Conservation (phyloP, 2,797 vertebrate species). For the Fundulus diaphanus region DNA sequence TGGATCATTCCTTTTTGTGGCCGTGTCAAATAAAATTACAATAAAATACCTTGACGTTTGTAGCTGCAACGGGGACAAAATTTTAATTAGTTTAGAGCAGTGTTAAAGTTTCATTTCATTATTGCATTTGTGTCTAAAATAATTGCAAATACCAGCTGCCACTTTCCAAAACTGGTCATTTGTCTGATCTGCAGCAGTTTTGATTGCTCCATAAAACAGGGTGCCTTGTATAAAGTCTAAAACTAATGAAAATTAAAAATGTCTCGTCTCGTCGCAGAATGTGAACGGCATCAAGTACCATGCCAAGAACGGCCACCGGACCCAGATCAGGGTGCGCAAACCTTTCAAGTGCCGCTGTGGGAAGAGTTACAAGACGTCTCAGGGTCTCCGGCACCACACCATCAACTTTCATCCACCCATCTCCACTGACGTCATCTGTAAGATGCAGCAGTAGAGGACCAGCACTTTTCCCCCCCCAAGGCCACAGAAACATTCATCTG, state of each 20-base stretch:
- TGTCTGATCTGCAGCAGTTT: not conserved
- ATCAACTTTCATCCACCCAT: constrained; percentile 98
- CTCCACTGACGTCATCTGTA: constrained; percentile 94
- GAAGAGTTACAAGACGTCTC: constrained; percentile 99
- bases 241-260: not conserved
- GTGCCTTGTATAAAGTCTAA: not conserved
- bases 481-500: constrained; percentile 75
- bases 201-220: not conserved
- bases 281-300: constrained; percentile 99
- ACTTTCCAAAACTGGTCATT: not conserved
- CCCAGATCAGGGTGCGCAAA: constrained; percentile 97
- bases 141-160: not conserved
- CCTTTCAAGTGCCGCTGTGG: constrained; percentile 98
- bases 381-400: constrained; percentile 98
- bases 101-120: not conserved
- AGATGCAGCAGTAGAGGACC: constrained; percentile 94
- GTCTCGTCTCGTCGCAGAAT: constrained; percentile 82
- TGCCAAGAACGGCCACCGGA: constrained; percentile 98
- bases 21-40: too few species aligned
- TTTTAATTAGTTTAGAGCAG: not conserved
- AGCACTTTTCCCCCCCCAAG: constrained; percentile 65
- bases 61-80: not conserved
- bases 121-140: not conserved
- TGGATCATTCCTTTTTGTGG: too few species aligned
- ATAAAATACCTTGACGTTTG: too few species aligned